Conservation (phyloP, 2,797 vertebrate species). For the Trachops cirrhosus region DNA sequence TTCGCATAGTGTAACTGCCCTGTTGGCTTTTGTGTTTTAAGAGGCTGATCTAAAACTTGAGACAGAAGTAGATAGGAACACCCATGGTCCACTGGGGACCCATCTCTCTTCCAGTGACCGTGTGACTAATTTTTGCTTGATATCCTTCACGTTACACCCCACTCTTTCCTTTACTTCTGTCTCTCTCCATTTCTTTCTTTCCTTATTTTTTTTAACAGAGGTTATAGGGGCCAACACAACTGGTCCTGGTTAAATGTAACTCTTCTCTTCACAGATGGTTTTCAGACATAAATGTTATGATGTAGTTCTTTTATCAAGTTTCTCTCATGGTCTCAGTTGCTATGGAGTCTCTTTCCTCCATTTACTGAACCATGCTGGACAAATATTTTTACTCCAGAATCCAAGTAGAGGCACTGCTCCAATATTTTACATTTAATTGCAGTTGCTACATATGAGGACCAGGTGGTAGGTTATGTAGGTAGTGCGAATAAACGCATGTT, state of each 20-base stretch:
- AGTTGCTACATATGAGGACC: neutral
- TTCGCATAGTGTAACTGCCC: neutral
- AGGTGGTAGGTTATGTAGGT: neutral
- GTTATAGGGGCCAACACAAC: conserved; percentile 26
- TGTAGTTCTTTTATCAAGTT: conserved; percentile 34
- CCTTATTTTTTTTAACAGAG: conserved; percentile 32
- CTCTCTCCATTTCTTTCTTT: neutral
- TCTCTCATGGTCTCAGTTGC: conserved; percentile 15
- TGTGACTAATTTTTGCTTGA: neutral
- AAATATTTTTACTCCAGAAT: conserved; percentile 36
- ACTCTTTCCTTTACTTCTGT: neutral
- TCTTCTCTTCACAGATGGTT: conserved; percentile 49
- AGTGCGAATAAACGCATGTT: conserved; percentile 2
- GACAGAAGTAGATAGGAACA: neutral
- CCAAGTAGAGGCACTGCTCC: conserved; percentile 1
- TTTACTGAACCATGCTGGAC: conserved; percentile 38
- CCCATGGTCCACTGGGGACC: neutral
- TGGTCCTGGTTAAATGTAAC: conserved; percentile 53
- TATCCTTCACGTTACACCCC: neutral
- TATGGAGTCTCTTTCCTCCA: neutral
- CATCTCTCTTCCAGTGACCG: neutral
- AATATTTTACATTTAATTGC: conserved; percentile 46
- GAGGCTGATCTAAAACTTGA: neutral
- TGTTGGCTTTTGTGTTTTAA: neutral
- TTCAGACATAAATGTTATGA: conserved; percentile 45